phyloP scores from a whole-genome alignment of 2,113 vertebrate species.

The Pelobates fuscus region DNA sequence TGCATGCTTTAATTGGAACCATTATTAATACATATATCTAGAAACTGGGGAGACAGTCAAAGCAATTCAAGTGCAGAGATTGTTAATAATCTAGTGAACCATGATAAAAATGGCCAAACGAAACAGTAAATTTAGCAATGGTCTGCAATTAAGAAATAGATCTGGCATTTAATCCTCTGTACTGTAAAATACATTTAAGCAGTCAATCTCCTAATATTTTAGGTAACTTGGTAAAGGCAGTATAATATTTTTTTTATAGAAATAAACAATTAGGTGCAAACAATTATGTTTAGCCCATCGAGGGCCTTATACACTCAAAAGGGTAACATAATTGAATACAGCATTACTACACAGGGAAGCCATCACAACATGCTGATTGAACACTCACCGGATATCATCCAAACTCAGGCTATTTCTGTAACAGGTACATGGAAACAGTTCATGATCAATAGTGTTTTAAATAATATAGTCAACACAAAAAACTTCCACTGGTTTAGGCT shows the following conservation, averaged over 20 bases:
- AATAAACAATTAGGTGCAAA: neutral
- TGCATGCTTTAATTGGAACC: no score
- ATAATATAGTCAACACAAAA: neutral
- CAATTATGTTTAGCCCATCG: neutral
- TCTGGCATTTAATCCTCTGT: no score
- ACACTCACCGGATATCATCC: slow-evolving; percentile 90
- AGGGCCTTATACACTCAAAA: neutral
- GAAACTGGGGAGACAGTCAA: no score
- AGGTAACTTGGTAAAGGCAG: slow-evolving; percentile 60
- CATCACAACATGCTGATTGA: slow-evolving; percentile 60
- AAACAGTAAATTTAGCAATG: no score
- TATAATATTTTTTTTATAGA: slow-evolving; percentile 21
- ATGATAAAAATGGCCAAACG: no score
- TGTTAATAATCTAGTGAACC: no score
- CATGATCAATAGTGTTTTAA: slow-evolving; percentile 4
- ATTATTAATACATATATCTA: no score
- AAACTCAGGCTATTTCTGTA: slow-evolving; percentile 96
- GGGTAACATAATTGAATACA: neutral
- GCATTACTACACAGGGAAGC: slow-evolving; percentile 55
- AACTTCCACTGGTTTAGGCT: no score
- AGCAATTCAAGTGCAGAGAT: no score
- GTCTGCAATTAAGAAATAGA: no score
- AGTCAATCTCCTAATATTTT: no score
- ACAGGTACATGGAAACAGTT: slow-evolving; percentile 78
- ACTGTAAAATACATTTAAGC: no score